phyloP scores from a whole-genome alignment of 2,113 vertebrate species.

The Thinocorus orbignyianus region DNA sequence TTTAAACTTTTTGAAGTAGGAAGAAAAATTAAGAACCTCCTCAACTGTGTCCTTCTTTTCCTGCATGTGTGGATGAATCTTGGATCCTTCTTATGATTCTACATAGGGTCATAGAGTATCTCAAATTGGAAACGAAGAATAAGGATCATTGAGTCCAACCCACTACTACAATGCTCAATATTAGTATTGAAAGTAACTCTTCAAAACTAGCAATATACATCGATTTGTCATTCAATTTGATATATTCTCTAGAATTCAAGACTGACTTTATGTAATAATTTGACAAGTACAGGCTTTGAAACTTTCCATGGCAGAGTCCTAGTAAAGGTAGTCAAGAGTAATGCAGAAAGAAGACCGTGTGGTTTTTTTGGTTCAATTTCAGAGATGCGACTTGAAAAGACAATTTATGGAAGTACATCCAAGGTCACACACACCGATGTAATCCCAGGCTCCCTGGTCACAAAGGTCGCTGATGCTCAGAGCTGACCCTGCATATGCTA shows the following conservation, averaged over 20 bases:
- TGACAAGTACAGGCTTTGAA: background rate
- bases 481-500: conserved; percentile 21
- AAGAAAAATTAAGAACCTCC: background rate
- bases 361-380: background rate
- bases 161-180: background rate
- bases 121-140: background rate
- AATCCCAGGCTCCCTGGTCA: background rate
- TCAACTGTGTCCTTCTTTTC: background rate
- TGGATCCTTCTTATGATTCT: background rate
- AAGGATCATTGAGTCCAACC: background rate
- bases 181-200: background rate
- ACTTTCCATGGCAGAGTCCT: background rate
- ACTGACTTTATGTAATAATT: background rate
- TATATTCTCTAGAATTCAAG: background rate
- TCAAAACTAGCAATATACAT: background rate
- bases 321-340: background rate
- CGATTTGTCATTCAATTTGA: background rate
- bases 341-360: background rate
- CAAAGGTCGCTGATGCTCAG: conserved; percentile 1
- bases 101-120: background rate
- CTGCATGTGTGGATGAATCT: background rate
- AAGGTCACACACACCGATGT: background rate
- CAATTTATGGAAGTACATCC: background rate
- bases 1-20: background rate
- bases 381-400: background rate